phyloP scores from a whole-genome alignment of 2,797 vertebrate species.

The Nasua narica region DNA sequence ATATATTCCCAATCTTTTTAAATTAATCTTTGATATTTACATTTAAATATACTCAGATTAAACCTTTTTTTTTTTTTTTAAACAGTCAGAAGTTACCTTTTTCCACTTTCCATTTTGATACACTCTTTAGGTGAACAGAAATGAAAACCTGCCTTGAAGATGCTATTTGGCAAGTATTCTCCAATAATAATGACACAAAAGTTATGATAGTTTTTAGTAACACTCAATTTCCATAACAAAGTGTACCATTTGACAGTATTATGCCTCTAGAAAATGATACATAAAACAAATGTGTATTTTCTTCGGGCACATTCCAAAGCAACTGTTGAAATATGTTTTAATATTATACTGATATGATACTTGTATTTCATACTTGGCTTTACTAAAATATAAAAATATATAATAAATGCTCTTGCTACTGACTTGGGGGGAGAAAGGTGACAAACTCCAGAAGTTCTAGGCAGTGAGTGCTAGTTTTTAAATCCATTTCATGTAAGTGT shows the following conservation, averaged over 20 bases:
- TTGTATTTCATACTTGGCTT: slow-evolving; percentile 37
- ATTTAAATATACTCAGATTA: slow-evolving; percentile 43
- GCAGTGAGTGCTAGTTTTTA: neutral
- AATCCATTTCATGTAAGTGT: neutral
- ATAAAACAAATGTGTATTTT: slow-evolving; percentile 13
- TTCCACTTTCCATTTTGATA: slow-evolving; percentile 30
- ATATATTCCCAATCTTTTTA: slow-evolving; percentile 15
- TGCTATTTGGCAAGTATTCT: neutral
- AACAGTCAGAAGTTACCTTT: neutral
- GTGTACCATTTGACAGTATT: slow-evolving; percentile 44
- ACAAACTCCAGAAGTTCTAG: neutral
- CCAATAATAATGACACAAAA: slow-evolving; percentile 20
- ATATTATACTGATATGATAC: neutral
- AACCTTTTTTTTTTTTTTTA: slow-evolving; percentile 6
- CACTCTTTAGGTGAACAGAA: neutral
- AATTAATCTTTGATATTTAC: slow-evolving; percentile 59
- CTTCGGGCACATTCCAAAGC: neutral
- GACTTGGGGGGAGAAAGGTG: neutral
- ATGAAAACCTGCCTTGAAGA: slow-evolving; percentile 26
- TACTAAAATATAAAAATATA: slow-evolving; percentile 45
- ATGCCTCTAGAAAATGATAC: slow-evolving; percentile 38
- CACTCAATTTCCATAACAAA: slow-evolving; percentile 51
- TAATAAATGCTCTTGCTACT: slow-evolving; percentile 15
- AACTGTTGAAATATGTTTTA: slow-evolving; percentile 3
- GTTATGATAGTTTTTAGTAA: slow-evolving; percentile 56